Conservation (phyloP, 2,113 vertebrate species). For the Chelonoidis abingdonii region DNA sequence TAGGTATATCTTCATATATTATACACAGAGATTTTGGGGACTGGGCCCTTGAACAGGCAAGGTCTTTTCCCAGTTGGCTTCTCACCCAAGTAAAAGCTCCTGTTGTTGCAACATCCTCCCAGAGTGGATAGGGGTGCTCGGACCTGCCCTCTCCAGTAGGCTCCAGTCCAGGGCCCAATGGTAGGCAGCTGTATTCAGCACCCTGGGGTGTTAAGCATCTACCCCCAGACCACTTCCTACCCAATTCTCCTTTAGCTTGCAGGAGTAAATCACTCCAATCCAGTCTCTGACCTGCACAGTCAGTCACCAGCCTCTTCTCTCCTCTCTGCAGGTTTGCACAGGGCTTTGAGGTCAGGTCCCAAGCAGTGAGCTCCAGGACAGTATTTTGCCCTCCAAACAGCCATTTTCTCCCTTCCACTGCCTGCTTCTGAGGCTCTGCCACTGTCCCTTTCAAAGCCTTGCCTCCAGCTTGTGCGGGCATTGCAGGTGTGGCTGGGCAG, state of each 20-base stretch:
- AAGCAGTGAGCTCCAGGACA: not conserved
- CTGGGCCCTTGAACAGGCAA: not conserved
- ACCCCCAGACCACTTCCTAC: not conserved
- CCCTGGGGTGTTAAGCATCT: not conserved
- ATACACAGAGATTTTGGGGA: too few relatives aligned
- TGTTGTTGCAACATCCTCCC: not conserved
- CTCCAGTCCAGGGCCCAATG: too few relatives aligned
- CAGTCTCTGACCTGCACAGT: not conserved
- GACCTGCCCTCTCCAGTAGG: too few relatives aligned
- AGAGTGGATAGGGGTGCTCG: not conserved
- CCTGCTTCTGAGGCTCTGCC: not conserved
- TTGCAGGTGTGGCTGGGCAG: not conserved
- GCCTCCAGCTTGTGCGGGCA: not conserved
- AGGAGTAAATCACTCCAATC: not conserved
- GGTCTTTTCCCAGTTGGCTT: not conserved
- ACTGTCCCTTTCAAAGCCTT: not conserved
- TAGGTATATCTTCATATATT: too few relatives aligned
- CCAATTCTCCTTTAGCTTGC: not conserved
- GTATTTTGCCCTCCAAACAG: not conserved
- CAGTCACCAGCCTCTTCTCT: not conserved
- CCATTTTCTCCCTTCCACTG: not conserved
- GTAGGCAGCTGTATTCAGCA: not conserved
- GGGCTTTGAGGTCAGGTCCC: not conserved
- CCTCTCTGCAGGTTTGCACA: not conserved
- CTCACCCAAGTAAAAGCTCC: not conserved